A percentile compares a stretch with the other conserved stretches of the same genome.
These are phyloP conservation scores for Otis tarda DNA, from an alignment of 2,113 vertebrate species.

Conservation along the genomic window DNA sequence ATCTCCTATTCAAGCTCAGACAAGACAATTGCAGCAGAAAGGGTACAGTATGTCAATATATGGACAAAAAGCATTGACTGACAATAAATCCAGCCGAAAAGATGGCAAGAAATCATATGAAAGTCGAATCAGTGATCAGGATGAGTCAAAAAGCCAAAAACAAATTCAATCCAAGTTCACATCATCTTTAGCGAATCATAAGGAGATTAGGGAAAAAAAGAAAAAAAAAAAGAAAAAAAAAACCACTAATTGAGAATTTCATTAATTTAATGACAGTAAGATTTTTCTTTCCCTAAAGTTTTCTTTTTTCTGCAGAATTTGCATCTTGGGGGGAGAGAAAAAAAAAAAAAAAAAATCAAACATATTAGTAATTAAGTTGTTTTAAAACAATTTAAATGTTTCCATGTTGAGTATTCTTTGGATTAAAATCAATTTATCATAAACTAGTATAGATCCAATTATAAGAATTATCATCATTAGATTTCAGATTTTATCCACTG, in stretches of 20 bases:
- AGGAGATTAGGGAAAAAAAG: not conserved
- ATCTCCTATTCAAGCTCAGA: not conserved
- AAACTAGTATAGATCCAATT: not conserved
- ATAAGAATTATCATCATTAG: constrained; percentile 9
- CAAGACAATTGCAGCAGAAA: not conserved
- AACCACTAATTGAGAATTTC: not conserved
- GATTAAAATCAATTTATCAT: not conserved
- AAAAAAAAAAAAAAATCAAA: not conserved
- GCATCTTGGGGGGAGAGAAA: not conserved
- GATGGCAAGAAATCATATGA: not conserved
- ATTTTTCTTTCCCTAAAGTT: not conserved
- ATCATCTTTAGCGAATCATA: not conserved
- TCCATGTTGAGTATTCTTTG: not conserved
- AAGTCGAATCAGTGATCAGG: not conserved
- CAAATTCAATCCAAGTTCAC: not conserved
- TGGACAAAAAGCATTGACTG: not conserved
- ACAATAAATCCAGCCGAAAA: not conserved
- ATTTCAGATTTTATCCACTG: constrained; percentile 24
- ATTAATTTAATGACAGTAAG: not conserved
- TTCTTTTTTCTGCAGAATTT: not conserved
- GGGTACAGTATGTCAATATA: not conserved
- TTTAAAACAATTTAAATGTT: constrained; percentile 6
- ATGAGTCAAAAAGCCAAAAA: not conserved
- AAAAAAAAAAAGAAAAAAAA: fast-evolving
- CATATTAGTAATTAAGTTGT: not conserved